These are phyloP conservation scores for Limonius californicus DNA, from an alignment of 1,140 invertebrate genomes.

Conservation along the genomic window DNA sequence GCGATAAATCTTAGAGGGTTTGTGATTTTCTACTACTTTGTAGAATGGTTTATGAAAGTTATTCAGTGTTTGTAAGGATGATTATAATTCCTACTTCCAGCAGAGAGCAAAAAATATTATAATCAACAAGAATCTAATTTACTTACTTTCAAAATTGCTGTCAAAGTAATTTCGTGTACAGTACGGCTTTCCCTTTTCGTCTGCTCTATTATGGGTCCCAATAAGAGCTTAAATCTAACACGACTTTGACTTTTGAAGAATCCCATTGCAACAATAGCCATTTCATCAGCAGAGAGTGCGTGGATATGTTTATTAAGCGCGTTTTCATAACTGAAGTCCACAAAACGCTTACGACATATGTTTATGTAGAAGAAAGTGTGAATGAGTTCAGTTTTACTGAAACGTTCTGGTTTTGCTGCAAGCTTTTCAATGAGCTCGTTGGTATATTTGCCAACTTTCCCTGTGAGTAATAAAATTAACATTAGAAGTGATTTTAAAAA, in stretches of 20 bases:
- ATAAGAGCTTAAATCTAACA: slow-evolving; percentile 49
- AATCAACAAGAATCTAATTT: neutral
- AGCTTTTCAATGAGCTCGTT: slow-evolving; percentile 30
- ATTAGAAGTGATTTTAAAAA: too few species aligned
- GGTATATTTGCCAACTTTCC: slow-evolving; percentile 46
- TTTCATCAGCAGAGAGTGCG: slow-evolving; percentile 52
- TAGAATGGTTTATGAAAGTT: too few species aligned
- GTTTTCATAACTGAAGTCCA: slow-evolving; percentile 51
- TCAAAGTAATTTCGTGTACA: slow-evolving; percentile 51
- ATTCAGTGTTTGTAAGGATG: too few species aligned
- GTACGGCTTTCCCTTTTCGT: slow-evolving; percentile 41
- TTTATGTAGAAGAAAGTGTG: slow-evolving; percentile 55
- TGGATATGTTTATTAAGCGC: slow-evolving; percentile 46
- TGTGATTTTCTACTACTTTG: too few species aligned
- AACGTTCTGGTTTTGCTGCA: slow-evolving; percentile 29
- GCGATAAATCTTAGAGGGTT: too few species aligned
- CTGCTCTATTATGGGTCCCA: slow-evolving; percentile 47
- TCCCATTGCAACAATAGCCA: slow-evolving; percentile 55
- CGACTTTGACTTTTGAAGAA: slow-evolving; percentile 58
- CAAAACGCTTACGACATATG: slow-evolving; percentile 42
- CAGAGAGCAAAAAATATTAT: neutral
- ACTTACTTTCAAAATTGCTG: slow-evolving; percentile 54
- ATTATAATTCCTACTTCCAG: too few species aligned
- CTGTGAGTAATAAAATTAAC: slow-evolving; percentile 5
- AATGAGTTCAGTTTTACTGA: slow-evolving; percentile 52